Percentiles rank a stretch among this genome's conserved stretches.
Conservation (phyloP, 2,113 vertebrate genomes). For the Epinephelus lanceolatus region DNA sequence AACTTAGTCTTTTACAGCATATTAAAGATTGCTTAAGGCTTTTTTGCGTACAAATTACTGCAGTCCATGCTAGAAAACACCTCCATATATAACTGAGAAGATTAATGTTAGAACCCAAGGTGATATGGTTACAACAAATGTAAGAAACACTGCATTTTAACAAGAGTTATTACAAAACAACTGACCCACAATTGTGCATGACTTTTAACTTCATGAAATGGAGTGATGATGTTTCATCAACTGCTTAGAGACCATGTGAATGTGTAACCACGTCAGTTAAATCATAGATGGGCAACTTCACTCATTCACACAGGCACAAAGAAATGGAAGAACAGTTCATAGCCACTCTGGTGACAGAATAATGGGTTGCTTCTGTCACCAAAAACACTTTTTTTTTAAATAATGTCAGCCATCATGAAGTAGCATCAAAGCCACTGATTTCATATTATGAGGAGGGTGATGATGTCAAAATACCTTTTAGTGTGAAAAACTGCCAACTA, state of each 20-base stretch:
- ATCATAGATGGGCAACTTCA: slow-evolving; percentile 45
- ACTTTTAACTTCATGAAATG: slow-evolving; percentile 43
- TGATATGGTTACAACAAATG: slow-evolving; percentile 59
- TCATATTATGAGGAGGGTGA: background rate
- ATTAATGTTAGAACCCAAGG: slow-evolving; percentile 52
- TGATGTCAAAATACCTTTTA: slow-evolving; percentile 31
- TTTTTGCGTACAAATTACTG: slow-evolving; percentile 69
- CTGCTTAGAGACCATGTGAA: slow-evolving; percentile 33
- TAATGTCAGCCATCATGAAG: slow-evolving; percentile 39
- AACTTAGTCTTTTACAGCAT: slow-evolving; percentile 30
- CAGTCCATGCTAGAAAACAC: slow-evolving; percentile 71
- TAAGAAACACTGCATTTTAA: slow-evolving; percentile 67
- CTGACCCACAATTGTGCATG: slow-evolving; percentile 28
- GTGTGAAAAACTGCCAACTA: slow-evolving; percentile 12
- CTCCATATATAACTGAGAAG: slow-evolving; percentile 56
- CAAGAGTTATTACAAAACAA: slow-evolving; percentile 52
- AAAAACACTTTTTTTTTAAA: slow-evolving; percentile 52
- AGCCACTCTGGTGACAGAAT: slow-evolving; percentile 30
- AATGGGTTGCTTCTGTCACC: slow-evolving; percentile 19
- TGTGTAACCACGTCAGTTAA: slow-evolving; percentile 45
- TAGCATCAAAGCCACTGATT: slow-evolving; percentile 39
- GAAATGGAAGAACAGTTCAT: slow-evolving; percentile 77
- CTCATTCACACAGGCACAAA: slow-evolving; percentile 74
- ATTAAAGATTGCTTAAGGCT: slow-evolving; percentile 72
- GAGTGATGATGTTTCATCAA: slow-evolving; percentile 36